Evolutionary conservation across 2,797 vertebrate species (phyloP), one percentile per base, ranked within the genome.

Genomic region (Pitangus sulphuratus): DNA sequence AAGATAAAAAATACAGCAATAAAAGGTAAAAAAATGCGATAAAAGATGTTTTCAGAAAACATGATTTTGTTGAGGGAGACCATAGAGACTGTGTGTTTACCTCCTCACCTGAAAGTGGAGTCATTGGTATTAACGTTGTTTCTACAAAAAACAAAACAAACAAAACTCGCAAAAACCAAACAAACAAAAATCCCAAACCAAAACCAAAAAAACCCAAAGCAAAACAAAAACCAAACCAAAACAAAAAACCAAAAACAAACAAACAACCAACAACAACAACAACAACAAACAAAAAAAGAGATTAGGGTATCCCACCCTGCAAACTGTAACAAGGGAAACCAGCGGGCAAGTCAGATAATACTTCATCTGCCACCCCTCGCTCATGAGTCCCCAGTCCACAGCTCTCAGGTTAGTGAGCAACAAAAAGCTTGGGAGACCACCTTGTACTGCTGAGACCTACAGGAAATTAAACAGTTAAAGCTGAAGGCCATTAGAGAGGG

Each of bases 391-490:
- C 2, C 5, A 0, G 33, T 65, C n/a, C 31, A 2, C 5, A 0
- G 64, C 64, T 77, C 37, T 9, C 0, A 6, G 75, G 40, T 88
- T 60, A 72, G 51, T 2, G 31, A 82, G 75, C 78, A 74, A 15
- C 57, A 83, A 58, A 88, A 94, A 24, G 5, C 56, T 66, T 64
- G 64, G 56, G 75, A 87, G 64, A 89, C 33, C 25, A 75, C 57
- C 74, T 74, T 6, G 4, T 45, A 6, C 56, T 58, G 26, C 68
- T 53, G 87, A 70, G 87, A 89, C 62, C 58, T 80, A 48, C 89
- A 79, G 78, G 82, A 95, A 95, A 95, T 94, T 66, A 85, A 87
- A 93, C 93, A 51, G 44, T 40, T 83, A 35, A 64, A 83, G 33
- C 48, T 91, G 71, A 77, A 92, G 42, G 60, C 68, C 76, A 39